A percentile compares a stretch with the other conserved stretches of the same genome.
phyloP scores from a whole-genome alignment of 2,797 vertebrate species.

The Chrysocyon brachyurus region DNA sequence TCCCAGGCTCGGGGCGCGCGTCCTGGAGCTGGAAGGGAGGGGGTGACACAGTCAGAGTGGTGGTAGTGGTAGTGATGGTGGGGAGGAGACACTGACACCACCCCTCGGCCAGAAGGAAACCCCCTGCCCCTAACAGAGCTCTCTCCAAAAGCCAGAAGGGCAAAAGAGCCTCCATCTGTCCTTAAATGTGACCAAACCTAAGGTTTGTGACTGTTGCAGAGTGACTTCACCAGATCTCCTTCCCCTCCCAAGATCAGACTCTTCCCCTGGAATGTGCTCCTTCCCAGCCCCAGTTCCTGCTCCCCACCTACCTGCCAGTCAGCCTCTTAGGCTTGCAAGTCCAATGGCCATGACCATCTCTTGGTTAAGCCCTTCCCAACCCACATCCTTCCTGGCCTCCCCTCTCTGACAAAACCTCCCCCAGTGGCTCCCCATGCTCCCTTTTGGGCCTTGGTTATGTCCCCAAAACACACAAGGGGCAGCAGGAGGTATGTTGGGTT shows the following conservation, averaged over 20 bases:
- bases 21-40: constrained; percentile 89
- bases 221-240: not conserved
- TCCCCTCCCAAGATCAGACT: not conserved
- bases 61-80: rapidly evolving
- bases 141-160: not conserved
- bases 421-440: not conserved
- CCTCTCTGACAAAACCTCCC: not conserved
- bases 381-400: not conserved
- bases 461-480: not conserved
- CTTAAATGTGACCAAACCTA: not conserved
- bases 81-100: no score
- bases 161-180: not conserved
- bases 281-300: no score
- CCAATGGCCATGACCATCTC: not conserved
- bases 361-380: not conserved
- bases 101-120: not conserved
- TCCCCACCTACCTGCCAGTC: not conserved
- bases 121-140: not conserved
- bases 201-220: not conserved
- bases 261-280: not conserved
- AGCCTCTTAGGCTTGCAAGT: not conserved
- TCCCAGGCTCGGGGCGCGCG: constrained; percentile 87
- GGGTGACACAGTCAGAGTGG: not conserved
- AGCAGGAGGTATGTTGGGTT: not conserved
- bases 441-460: not conserved